A percentile compares a stretch with the other conserved stretches of the same genome.
These are phyloP conservation scores for Porites rus DNA, from an alignment of 92 coral and sea anemone species.

Conservation along the genomic window DNA sequence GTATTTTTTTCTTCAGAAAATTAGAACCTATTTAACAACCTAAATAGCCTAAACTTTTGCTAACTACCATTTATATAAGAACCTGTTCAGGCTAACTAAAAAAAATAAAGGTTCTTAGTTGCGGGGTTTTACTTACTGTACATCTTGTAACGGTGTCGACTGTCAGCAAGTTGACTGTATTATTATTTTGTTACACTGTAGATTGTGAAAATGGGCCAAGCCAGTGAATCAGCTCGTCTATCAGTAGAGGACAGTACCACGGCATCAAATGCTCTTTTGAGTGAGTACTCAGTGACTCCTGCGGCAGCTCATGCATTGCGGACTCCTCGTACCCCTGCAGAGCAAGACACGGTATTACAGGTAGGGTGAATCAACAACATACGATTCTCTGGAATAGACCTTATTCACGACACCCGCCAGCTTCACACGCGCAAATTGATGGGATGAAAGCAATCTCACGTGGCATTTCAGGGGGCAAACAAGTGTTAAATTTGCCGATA, in stretches of 20 bases:
- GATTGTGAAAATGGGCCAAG: slow-evolving; percentile 99
- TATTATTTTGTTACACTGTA: neutral
- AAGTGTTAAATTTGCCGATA: too few relatives aligned
- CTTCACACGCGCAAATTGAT: too few relatives aligned
- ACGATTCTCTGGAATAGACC: neutral
- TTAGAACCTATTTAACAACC: too few relatives aligned
- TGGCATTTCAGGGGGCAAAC: too few relatives aligned
- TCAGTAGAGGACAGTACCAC: slow-evolving; percentile 88
- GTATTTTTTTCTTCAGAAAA: too few relatives aligned
- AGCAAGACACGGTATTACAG: slow-evolving; percentile 94
- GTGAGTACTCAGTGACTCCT: slow-evolving; percentile 96
- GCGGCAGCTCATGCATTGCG: slow-evolving; percentile 82
- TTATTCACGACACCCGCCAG: too few relatives aligned
- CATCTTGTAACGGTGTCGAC: neutral
- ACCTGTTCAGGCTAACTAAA: too few relatives aligned
- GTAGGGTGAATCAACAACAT: slow-evolving; percentile 32
- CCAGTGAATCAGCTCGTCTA: slow-evolving; percentile 96
- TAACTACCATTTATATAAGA: too few relatives aligned
- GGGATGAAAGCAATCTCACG: too few relatives aligned
- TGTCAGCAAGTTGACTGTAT: too few relatives aligned
- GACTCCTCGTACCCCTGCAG: slow-evolving; percentile 98
- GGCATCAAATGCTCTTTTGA: slow-evolving; percentile 90
- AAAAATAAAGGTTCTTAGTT: too few relatives aligned
- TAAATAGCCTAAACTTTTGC: too few relatives aligned
- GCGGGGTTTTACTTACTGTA: neutral